phyloP scores from a whole-genome alignment of 2,888 invertebrate genomes.

The Cheilosia variabilis region DNA sequence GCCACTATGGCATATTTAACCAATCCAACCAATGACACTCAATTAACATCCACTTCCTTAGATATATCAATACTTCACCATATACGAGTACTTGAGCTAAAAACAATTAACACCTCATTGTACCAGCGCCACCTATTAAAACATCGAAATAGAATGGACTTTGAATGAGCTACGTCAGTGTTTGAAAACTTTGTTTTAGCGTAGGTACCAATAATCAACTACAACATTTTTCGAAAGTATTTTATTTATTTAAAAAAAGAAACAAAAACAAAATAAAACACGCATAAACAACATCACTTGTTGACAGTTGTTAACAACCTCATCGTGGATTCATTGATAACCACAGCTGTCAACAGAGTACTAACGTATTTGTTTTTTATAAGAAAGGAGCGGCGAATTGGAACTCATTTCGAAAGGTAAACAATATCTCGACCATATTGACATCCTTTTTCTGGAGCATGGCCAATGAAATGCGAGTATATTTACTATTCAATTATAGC shows the following conservation, averaged over 20 bases:
- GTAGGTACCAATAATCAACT: background rate
- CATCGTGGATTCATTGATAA: constrained; percentile 41
- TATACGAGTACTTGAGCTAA: background rate
- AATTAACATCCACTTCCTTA: constrained; percentile 35
- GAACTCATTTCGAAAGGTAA: background rate
- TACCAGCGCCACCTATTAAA: constrained; percentile 32
- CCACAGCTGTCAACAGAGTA: constrained; percentile 35
- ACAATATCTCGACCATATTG: background rate
- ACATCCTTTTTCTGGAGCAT: background rate
- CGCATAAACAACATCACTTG: constrained; percentile 5
- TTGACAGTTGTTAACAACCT: constrained; percentile 2
- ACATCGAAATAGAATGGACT: constrained; percentile 9
- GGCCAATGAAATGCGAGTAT: background rate
- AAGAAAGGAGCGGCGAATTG: background rate
- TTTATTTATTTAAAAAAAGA: constrained; percentile 1
- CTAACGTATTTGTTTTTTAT: background rate
- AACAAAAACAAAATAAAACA: constrained; percentile 1
- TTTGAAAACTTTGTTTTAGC: constrained; percentile 18
- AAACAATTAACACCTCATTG: constrained; percentile 43
- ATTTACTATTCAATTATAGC: constrained; percentile 16
- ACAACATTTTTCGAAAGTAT: constrained; percentile 4
- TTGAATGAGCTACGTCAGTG: constrained; percentile 11
- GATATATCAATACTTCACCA: constrained; percentile 3
- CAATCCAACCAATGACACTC: constrained; percentile 5
- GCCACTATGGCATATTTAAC: background rate